Conservation (phyloP, 1,140 invertebrate genomes). For the Sycobia sp. region DNA sequence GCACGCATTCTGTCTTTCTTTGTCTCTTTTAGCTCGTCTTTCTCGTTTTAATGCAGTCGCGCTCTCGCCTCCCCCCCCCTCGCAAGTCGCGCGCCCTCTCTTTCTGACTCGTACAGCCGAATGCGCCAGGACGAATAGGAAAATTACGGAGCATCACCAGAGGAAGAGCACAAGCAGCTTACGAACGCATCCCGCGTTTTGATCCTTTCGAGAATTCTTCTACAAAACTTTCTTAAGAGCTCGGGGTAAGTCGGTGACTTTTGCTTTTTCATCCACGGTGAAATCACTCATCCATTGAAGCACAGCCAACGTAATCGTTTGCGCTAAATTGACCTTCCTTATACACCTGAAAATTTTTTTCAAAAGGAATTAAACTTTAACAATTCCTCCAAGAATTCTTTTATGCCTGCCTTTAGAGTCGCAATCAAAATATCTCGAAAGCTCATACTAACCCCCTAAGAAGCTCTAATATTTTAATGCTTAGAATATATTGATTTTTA, state of each 20-base stretch:
- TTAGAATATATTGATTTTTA: too few relatives aligned
- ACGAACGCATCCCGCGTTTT: not conserved
- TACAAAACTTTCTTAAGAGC: slow-evolving; percentile 1
- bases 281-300: too few relatives aligned
- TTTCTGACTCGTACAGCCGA: not conserved
- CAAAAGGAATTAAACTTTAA: too few relatives aligned
- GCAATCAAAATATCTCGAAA: too few relatives aligned
- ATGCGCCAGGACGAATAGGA: slow-evolving; percentile 7
- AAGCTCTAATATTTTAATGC: too few relatives aligned
- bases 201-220: slow-evolving; percentile 5
- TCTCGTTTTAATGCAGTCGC: slow-evolving; percentile 18
- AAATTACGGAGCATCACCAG: slow-evolving; percentile 2
- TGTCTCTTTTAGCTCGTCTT: slow-evolving; percentile 24
- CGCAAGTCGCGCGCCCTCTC: not conserved
- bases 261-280: not conserved
- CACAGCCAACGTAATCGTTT: too few relatives aligned
- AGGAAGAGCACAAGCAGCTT: not conserved
- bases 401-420: too few relatives aligned
- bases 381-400: too few relatives aligned
- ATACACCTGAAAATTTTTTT: too few relatives aligned
- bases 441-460: too few relatives aligned
- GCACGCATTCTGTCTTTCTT: slow-evolving; percentile 30
- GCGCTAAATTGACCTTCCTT: too few relatives aligned
- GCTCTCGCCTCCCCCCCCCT: not conserved
- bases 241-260: slow-evolving; percentile 7